A percentile compares a stretch with the other conserved stretches of the same genome.
Conservation (phyloP, 2,797 vertebrate genomes). For the Synaphobranchus kaupii region DNA sequence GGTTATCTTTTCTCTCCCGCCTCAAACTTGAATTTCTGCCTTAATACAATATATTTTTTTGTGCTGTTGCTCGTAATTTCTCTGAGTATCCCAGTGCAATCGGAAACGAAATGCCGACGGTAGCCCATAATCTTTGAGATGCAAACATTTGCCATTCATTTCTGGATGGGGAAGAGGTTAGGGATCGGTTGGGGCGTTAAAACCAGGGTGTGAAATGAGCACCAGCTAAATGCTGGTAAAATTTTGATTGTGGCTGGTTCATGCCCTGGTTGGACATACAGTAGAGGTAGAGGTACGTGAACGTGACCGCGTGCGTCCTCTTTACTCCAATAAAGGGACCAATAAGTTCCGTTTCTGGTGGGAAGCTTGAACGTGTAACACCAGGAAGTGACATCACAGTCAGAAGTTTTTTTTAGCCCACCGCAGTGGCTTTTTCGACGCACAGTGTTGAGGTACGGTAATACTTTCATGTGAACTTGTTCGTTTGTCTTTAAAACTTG, state of each 20-base stretch:
- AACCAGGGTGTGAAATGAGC: no score
- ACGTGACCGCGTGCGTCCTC: not conserved
- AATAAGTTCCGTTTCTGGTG: conserved; percentile 4
- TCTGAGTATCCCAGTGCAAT: not conserved
- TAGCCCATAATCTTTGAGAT: conserved; percentile 17
- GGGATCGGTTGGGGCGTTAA: not conserved
- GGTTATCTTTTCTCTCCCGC: not conserved
- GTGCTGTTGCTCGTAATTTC: not conserved
- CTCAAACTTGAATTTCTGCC: conserved; percentile 38
- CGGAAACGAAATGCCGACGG: not conserved
- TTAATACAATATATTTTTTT: conserved; percentile 30
- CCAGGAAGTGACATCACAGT: not conserved
- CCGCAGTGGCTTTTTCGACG: not conserved
- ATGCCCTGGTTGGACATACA: not conserved
- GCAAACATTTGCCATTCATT: no score
- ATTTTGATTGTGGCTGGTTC: no score
- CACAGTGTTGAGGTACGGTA: not conserved
- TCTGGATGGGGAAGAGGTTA: not conserved
- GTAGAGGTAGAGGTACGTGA: not conserved
- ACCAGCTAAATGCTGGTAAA: no score
- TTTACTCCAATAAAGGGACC: conserved; percentile 18
- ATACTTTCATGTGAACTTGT: not conserved
- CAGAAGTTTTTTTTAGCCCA: not conserved
- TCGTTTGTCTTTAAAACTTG: not conserved
- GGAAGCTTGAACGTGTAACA: not conserved